These are phyloP conservation scores for Lithophane semibrunnea DNA, from an alignment of 2,888 invertebrate genomes.

Conservation along the genomic window DNA sequence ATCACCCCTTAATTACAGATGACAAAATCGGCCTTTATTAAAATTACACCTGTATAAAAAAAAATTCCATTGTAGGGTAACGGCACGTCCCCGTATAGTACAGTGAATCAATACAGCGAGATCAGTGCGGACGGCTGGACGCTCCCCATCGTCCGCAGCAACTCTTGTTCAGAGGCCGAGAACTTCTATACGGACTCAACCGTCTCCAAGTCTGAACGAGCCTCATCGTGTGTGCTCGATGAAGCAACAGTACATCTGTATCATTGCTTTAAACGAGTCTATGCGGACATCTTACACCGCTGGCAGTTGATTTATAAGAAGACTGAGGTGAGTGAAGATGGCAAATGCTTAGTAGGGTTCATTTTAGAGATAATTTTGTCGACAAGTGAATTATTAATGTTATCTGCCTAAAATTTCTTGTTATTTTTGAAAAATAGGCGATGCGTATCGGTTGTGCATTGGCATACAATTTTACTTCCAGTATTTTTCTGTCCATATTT, in stretches of 20 bases:
- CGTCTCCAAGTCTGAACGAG: conserved; percentile 80
- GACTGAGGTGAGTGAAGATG: conserved; percentile 91
- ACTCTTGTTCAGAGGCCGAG: conserved; percentile 96
- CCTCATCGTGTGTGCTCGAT: conserved; percentile 84
- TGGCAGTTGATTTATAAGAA: conserved; percentile 95
- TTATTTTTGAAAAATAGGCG: neutral
- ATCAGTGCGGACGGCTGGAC: conserved; percentile 95
- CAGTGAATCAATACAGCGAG: conserved; percentile 94
- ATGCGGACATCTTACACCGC: conserved; percentile 96
- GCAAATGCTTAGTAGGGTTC: neutral
- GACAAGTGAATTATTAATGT: neutral
- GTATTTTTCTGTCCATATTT: neutral
- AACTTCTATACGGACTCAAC: conserved; percentile 91
- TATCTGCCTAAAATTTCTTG: neutral
- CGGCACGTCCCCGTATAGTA: conserved; percentile 97
- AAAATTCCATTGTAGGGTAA: conserved; percentile 81
- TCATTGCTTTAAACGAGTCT: conserved; percentile 96
- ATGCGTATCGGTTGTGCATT: neutral
- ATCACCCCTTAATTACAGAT: neutral
- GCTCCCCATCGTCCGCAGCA: conserved; percentile 94
- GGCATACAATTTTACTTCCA: neutral
- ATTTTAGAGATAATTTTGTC: neutral
- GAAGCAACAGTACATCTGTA: conserved; percentile 91
- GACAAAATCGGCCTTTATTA: neutral
- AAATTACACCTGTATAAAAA: neutral